Base-by-base conservation (phyloP, 1,140 invertebrate genomes). In the Dysdera silvatica region DNA sequence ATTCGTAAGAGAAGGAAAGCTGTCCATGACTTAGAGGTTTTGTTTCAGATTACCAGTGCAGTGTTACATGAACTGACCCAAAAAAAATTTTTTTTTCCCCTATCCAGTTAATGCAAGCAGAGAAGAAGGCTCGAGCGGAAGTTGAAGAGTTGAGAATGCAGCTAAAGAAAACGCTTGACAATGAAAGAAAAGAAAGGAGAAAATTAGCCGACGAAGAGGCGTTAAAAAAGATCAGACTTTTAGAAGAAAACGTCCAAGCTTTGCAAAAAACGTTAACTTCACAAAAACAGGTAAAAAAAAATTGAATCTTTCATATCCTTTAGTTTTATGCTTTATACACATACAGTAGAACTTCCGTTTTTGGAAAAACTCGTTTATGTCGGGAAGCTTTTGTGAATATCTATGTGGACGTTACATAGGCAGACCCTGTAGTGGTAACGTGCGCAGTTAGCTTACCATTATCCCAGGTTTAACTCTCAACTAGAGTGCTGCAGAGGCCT, bases 121-220 rank as follows among this genome's bases (percentile, higher is more conserved):
- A 97, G 77, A 87, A 94, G 71, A 95, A 95, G 77, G 83, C 88
- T 0, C 76, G 89, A 40, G 84, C 86, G 23, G 94, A 97, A 74
- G 78, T 94, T 2, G 94, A 97, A 66, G 93, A 98, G 65, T 79
- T 95, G 47, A 83, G 87, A 47, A 68, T 71, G 45, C 77, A 79
- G 60, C 66, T 73, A 20, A 68, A 60, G 24, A 56, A 55, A 31
- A 65, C 61, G 10, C 57, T 67, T 81, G 93, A 96, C 71, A 89
- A 85, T 72, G 93, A 97, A 75, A 82, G 91, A 3, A 91, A 95
- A 74, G 91, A 94, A 68, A 80, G 88, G 14, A 88, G 94, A 70
- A 94, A 95, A 71, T 75, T 96, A 35, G 92, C 91, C 0, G 94
- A 97, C 72, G 94, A 97, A 74, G 94, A 97, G 75, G 92, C 92